Percentiles rank a stretch among this genome's conserved stretches.
Conservation (phyloP, 2,113 vertebrate genomes). For the Oncorhynchus keta region DNA sequence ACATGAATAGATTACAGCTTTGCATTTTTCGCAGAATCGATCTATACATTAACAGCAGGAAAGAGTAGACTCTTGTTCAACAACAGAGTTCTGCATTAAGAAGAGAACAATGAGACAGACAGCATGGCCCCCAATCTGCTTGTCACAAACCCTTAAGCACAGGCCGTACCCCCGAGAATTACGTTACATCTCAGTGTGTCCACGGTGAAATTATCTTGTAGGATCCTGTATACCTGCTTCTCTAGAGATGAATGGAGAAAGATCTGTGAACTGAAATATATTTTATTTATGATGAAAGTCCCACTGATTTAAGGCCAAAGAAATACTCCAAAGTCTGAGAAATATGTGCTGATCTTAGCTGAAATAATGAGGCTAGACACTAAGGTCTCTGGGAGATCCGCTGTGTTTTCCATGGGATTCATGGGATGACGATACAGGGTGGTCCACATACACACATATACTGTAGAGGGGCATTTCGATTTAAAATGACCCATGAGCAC, state of each 20-base stretch:
- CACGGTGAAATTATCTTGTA: constrained; percentile 25
- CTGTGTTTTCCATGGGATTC: constrained; percentile 4
- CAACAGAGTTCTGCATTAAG: not conserved
- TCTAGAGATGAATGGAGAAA: constrained; percentile 17
- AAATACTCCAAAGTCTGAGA: constrained; percentile 7
- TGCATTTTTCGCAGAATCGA: not conserved
- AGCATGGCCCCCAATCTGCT: not conserved
- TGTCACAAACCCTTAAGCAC: not conserved
- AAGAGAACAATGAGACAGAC: not conserved
- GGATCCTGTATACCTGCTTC: constrained; percentile 22
- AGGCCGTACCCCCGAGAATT: not conserved
- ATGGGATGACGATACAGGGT: not conserved
- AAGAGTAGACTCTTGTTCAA: not conserved
- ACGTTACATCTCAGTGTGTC: not conserved
- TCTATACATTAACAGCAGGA: not conserved
- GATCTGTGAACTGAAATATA: constrained; percentile 2
- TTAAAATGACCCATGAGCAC: no score
- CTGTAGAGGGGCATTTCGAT: not conserved
- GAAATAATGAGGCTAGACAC: constrained; percentile 24
- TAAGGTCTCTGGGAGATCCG: not conserved
- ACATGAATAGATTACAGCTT: not conserved
- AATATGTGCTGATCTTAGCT: constrained; percentile 11
- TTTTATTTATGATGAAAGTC: constrained; percentile 16
- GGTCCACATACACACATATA: constrained; percentile 8
- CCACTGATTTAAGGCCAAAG: constrained; percentile 5